Conservation (phyloP, 1,140 invertebrate genomes). For the Cherax quadricarinatus region DNA sequence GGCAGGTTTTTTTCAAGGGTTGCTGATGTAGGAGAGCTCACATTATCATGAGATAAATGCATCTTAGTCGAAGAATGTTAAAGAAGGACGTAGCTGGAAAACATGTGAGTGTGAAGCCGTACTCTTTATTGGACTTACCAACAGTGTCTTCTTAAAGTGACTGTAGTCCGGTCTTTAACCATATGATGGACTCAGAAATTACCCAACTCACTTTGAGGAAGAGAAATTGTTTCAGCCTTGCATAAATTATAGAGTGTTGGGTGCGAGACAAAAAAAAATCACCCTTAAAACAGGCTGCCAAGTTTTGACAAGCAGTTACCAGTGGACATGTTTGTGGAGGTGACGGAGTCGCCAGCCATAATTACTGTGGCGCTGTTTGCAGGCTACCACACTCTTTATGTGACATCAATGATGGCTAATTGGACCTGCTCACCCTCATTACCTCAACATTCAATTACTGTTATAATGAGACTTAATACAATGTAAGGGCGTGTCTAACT, state of each 20-base stretch:
- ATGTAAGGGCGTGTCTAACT: slow-evolving; percentile 40
- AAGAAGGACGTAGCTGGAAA: background rate
- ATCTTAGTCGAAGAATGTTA: slow-evolving; percentile 35
- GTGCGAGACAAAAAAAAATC: background rate
- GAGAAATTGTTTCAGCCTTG: slow-evolving; percentile 16
- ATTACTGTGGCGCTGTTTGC: slow-evolving; percentile 53
- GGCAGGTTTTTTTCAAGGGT: slow-evolving; percentile 15
- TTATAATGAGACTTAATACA: slow-evolving; percentile 67
- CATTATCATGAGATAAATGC: slow-evolving; percentile 4
- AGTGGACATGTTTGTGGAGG: slow-evolving; percentile 41
- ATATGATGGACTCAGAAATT: slow-evolving; percentile 6
- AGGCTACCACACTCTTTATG: slow-evolving; percentile 59
- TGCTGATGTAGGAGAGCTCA: background rate
- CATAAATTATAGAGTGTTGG: background rate
- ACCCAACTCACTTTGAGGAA: slow-evolving; percentile 21
- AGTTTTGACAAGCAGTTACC: slow-evolving; percentile 52
- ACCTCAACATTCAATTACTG: slow-evolving; percentile 66
- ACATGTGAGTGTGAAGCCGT: background rate
- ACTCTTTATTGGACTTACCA: background rate
- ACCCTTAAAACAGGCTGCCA: background rate
- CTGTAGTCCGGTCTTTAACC: background rate
- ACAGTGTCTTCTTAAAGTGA: background rate
- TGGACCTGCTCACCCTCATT: slow-evolving; percentile 62
- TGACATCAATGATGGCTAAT: slow-evolving; percentile 69
- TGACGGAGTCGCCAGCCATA: background rate